A percentile compares a stretch with the other conserved stretches of the same genome.
Evolutionary conservation across 2,888 invertebrate species (phyloP).

Genomic region (Lissocephala sabroskyi): DNA sequence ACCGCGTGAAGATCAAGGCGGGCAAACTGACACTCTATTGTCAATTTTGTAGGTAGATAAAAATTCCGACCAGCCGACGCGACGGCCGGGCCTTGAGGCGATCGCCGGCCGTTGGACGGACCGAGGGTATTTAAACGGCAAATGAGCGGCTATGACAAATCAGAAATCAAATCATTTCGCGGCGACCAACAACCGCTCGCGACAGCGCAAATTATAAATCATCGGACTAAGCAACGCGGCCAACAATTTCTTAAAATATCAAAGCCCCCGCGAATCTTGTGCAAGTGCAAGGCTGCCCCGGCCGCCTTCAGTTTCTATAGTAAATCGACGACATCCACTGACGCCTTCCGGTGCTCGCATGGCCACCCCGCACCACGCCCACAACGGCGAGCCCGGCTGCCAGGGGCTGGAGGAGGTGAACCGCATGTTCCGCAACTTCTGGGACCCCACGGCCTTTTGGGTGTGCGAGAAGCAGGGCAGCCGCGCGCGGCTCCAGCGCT

Average conservation of each 20-base stretch:
- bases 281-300: too few species aligned
- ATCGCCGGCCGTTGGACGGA: not conserved
- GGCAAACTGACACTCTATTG: constrained; percentile 6
- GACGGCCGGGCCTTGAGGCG: too few species aligned
- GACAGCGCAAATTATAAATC: too few species aligned
- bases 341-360: constrained; percentile 16
- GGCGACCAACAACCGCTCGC: constrained; percentile 25
- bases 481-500: constrained; percentile 50
- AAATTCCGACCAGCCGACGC: too few species aligned
- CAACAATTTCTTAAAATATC: too few species aligned
- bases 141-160: constrained; percentile 51
- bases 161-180: constrained; percentile 50
- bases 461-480: constrained; percentile 56
- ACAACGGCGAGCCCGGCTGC: constrained; percentile 67
- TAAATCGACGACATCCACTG: not conserved
- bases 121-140: constrained; percentile 50
- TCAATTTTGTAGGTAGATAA: too few species aligned
- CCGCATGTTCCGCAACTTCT: constrained; percentile 65
- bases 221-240: too few species aligned
- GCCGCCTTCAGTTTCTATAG: not conserved
- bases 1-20: constrained; percentile 24
- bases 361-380: constrained; percentile 49
- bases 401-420: constrained; percentile 59
- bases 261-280: too few species aligned
- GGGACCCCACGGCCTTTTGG: constrained; percentile 69